These are phyloP conservation scores for Dendropsophus ebraccatus DNA, from an alignment of 2,113 vertebrate species.

Conservation along the genomic window DNA sequence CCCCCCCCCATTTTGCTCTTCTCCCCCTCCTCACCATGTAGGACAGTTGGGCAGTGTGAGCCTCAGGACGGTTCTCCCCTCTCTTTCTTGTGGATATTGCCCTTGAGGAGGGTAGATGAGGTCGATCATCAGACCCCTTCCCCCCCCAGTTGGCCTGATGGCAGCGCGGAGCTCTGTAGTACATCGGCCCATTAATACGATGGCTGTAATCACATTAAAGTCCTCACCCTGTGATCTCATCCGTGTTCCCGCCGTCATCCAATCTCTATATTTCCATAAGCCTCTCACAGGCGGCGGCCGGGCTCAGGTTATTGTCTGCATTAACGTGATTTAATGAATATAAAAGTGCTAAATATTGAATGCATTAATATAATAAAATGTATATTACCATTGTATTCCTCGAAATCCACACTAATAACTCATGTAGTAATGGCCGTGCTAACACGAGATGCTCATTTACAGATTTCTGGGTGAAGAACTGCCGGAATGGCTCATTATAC, in stretches of 20 bases:
- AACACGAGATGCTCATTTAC: constrained; percentile 6
- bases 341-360: constrained; percentile 41
- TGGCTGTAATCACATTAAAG: neutral
- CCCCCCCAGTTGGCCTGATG: too few species aligned
- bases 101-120: neutral
- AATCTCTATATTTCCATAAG: neutral
- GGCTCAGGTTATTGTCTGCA: neutral
- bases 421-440: neutral
- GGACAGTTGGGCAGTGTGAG: too few species aligned
- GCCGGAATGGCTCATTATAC: neutral
- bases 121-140: neutral
- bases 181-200: neutral
- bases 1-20: too few species aligned
- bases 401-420: constrained; percentile 28
- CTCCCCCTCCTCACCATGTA: neutral
- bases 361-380: constrained; percentile 31
- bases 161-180: neutral
- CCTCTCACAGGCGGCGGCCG: neutral
- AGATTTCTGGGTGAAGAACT: constrained; percentile 10
- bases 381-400: constrained; percentile 25
- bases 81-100: too few species aligned
- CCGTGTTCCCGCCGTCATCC: neutral
- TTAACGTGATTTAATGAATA: constrained; percentile 42
- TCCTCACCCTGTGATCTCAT: neutral
- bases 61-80: too few species aligned